A percentile compares a stretch with the other conserved stretches of the same genome.
These are phyloP conservation scores for Bradypodion pumilum DNA, from an alignment of 2,797 vertebrate genomes.

Conservation along the genomic window DNA sequence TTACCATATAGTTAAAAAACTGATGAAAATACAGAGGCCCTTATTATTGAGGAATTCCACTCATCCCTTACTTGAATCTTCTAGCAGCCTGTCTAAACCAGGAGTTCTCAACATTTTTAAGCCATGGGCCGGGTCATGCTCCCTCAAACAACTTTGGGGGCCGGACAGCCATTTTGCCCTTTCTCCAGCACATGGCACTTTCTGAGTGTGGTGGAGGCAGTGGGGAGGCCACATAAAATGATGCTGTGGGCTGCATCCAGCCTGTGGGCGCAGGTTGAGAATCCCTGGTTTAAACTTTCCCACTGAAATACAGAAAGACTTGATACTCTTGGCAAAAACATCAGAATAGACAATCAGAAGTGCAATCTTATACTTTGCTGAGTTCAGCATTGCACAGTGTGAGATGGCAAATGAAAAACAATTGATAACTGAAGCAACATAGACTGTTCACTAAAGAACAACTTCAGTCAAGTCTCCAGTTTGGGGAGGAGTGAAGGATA, in stretches of 20 bases:
- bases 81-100: no score
- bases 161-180: no score
- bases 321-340: neutral
- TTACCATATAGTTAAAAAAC: no score
- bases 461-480: neutral
- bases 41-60: neutral
- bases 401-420: neutral
- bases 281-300: neutral
- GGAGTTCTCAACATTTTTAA: no score
- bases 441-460: neutral
- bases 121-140: no score
- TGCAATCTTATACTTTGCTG: neutral
- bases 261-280: no score
- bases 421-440: neutral
- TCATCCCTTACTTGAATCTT: neutral
- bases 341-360: neutral
- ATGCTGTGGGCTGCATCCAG: no score
- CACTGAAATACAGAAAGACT: neutral
- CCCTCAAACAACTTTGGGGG: no score
- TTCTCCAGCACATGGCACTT: no score
- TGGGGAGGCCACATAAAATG: no score
- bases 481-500: neutral
- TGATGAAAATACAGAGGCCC: neutral
- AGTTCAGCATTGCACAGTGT: neutral
- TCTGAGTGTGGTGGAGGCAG: no score